Evolutionary conservation across 2,888 invertebrate genomes (phyloP).

Genomic region (Ormyrus pomaceus): DNA sequence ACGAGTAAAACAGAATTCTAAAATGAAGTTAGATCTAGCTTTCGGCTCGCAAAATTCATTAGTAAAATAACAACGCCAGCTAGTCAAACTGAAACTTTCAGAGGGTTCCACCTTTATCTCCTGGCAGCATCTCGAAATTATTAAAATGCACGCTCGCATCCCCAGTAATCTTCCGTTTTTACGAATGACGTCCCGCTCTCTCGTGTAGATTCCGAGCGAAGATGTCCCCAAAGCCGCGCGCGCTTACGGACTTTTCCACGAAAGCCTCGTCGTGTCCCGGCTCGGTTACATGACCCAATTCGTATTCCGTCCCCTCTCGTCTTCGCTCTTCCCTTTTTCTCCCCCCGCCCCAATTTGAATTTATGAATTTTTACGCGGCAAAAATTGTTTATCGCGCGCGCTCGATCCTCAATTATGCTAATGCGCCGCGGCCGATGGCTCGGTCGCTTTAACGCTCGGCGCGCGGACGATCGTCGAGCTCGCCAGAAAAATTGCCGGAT

Average conservation of each 20-base stretch:
- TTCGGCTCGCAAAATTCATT: too few relatives aligned
- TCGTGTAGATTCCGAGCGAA: slow-evolving; percentile 29
- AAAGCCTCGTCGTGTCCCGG: neutral
- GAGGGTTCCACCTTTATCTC: too few relatives aligned
- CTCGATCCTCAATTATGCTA: slow-evolving; percentile 44
- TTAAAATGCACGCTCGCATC: neutral
- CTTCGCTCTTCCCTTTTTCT: neutral
- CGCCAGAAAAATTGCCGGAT: slow-evolving; percentile 3
- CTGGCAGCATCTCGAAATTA: too few relatives aligned
- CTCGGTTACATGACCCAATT: slow-evolving; percentile 13
- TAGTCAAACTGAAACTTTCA: too few relatives aligned
- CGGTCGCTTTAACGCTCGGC: slow-evolving; percentile 23
- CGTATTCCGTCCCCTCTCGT: slow-evolving; percentile 35
- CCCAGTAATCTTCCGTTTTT: neutral
- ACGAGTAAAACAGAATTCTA: too few relatives aligned
- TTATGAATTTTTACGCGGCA: slow-evolving; percentile 51
- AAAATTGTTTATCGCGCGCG: slow-evolving; percentile 32
- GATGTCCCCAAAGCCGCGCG: slow-evolving; percentile 18
- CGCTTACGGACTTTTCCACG: slow-evolving; percentile 52
- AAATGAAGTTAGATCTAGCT: too few relatives aligned
- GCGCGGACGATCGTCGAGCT: neutral
- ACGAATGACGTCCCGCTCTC: neutral
- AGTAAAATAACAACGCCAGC: too few relatives aligned
- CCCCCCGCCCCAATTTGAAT: slow-evolving; percentile 41
- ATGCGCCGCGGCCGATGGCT: neutral